A percentile compares a stretch with the other conserved stretches of the same genome.
These are phyloP conservation scores for Panulirus ornatus DNA, from an alignment of 1,140 invertebrate species.

Conservation along the genomic window DNA sequence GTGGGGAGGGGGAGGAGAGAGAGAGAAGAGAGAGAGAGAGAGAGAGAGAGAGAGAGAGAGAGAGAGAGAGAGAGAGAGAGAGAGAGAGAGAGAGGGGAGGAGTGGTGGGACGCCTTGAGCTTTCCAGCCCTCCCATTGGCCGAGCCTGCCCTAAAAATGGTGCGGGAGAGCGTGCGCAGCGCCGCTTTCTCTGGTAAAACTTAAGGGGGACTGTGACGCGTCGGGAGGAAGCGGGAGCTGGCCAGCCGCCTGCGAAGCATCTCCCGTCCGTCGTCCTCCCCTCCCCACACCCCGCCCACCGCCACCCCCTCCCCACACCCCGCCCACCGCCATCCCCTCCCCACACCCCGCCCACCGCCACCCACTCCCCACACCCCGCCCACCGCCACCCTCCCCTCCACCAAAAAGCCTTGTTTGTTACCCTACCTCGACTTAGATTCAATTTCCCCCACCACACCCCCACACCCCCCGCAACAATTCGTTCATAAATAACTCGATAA, in stretches of 20 bases:
- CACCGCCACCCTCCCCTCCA: too few relatives aligned
- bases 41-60: neutral
- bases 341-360: too few relatives aligned
- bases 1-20: too few relatives aligned
- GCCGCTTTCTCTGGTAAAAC: constrained; percentile 70
- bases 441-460: too few relatives aligned
- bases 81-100: too few relatives aligned
- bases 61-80: neutral
- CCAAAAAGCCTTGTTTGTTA: constrained; percentile 54
- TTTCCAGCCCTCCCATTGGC: constrained; percentile 47
- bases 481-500: constrained; percentile 45
- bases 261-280: too few relatives aligned
- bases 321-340: too few relatives aligned
- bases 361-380: too few relatives aligned
- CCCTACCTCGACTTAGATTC: constrained; percentile 40
- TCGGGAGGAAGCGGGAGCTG: constrained; percentile 60
- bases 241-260: too few relatives aligned
- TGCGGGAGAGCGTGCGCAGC: constrained; percentile 55
- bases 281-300: too few relatives aligned
- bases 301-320: too few relatives aligned
- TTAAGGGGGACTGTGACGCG: constrained; percentile 62
- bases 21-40: neutral
- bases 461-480: constrained; percentile 13
- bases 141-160: constrained; percentile 59
- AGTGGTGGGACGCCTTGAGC: constrained; percentile 56